Base-by-base conservation (phyloP, 2,113 vertebrate genomes). In the Tor tambroides region DNA sequence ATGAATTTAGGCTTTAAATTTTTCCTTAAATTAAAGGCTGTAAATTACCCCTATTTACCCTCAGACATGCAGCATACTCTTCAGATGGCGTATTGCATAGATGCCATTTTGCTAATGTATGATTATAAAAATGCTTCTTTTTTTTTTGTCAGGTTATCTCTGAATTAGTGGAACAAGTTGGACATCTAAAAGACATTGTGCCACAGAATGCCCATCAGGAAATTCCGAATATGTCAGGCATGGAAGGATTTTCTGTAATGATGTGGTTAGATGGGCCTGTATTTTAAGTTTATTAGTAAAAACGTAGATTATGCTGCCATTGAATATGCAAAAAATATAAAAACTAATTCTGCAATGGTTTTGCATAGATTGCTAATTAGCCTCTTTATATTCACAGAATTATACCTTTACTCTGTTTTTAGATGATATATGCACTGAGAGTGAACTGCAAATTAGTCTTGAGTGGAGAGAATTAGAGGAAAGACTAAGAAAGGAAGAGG, bases 401-500 rank as follows among this genome's bases (percentile, higher is more conserved):
- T 46, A 23, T 85, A 67, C 1, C 5, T 69, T 19, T 69, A 69
- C 28, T 56, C n/a, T 82, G 4, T 54, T 86, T 80, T 83, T 59
- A 93, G 92, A 85, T 65, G 91, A 94, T 91, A 89, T 87, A 35
- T 92, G 92, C 59, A 1, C 0, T 89, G 94, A 95, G 92, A 90
- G 89, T 74, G 95, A 96, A 89, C 91, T 94, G 89, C 92, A 79
- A 49, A 94, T 94, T 85, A 91, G 89, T 87, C 59, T 85, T 41
- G 93, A 95, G 84, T 89, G 94, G 88, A 92, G 92, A 59, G 89
- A 91, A 19, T 94, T 95, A 92, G 93, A 95, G 87, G 83, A 93
- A 51, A 93, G 90, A 67, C 91, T 95, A 79, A 92, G 91, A 61
- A 93, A 93, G 19, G 84, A 93, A 49, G 94, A 95, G 91, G 85